Evolutionary conservation across 2,113 vertebrate species (phyloP), one percentile per base, ranked within the genome.

Genomic region (Platichthys stellatus): DNA sequence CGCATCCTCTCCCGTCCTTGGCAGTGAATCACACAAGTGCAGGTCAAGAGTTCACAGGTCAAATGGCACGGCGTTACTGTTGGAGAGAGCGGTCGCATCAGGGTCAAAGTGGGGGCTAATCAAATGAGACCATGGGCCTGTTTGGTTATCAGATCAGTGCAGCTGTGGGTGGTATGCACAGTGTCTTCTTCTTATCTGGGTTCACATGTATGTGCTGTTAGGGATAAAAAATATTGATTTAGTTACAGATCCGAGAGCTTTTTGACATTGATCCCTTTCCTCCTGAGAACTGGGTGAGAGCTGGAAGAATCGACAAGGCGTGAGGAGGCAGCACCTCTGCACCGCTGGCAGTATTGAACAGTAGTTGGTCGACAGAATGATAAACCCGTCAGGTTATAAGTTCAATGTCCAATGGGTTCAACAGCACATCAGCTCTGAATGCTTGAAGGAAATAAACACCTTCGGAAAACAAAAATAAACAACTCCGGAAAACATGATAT

Each of bases 111-210:
- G 47, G 56, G 2, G 63, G 21, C 72, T 7, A 72, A 78, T 80
- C 61, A 67, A 62, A 80, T 24, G 14, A 74, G 18, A 69, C 9
- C 58, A 24, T 12, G 57, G 35, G 60, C 20, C 21, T 63, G 76
- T 76, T 66, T 73, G 76, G 26, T 82, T 85, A 85, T 90, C 86
- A 74, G 74, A 85, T 80, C 47, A 8, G 59, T 83, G 64, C 86
- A 82, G 80, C 68, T 87, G 76, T 35, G 49, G 51, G 77, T 47
- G 47, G 64, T 54, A 18, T 61, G n/a, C 23, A 17, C 70, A 31
- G 63, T 2, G 38, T 47, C 14, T 64, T 43, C 3, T 21, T 17
- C 61, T 80, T 72, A 69, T 82, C 64, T 59, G n/a, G 56, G 49
- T 54, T 43, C 45, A 63, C 56, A n/a, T 54, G 70, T 56, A 18